A percentile compares a stretch with the other conserved stretches of the same genome.
These are phyloP conservation scores for Chrysomallon squamiferum DNA, from an alignment of 1,140 invertebrate species.

Conservation along the genomic window DNA sequence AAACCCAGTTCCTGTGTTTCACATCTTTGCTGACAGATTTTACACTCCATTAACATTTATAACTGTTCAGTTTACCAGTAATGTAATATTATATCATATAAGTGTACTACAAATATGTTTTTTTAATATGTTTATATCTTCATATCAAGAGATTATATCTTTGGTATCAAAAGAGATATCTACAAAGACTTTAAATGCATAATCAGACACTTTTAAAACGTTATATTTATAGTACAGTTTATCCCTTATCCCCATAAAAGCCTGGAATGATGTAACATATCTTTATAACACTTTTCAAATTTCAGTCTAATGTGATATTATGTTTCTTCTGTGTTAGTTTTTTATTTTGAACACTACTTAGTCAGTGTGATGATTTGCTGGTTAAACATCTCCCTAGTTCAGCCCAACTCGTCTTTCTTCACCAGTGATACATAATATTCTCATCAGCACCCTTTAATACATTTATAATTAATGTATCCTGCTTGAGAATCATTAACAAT, in stretches of 20 bases:
- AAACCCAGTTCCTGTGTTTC: no score
- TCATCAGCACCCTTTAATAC: not conserved
- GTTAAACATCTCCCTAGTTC: not conserved
- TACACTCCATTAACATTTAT: not conserved
- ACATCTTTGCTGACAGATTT: no score
- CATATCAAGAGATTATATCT: not conserved
- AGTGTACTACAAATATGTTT: not conserved
- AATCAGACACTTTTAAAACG: not conserved
- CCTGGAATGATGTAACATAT: not conserved
- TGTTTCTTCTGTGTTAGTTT: not conserved
- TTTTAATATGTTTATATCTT: not conserved
- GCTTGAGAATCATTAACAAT: not conserved
- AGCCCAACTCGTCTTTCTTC: not conserved
- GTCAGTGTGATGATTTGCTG: not conserved
- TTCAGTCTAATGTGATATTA: not conserved
- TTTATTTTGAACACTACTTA: not conserved
- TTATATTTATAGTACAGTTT: not conserved
- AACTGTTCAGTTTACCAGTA: not conserved
- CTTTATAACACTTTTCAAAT: not conserved
- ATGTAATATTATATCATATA: not conserved
- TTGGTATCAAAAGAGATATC: not conserved
- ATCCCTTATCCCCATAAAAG: not conserved
- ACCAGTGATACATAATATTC: not conserved
- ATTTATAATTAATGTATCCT: not conserved
- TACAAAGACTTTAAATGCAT: not conserved